A percentile compares a stretch with the other conserved stretches of the same genome.
phyloP scores from a whole-genome alignment of 2,888 invertebrate genomes.

The Drosophila ustulata region DNA sequence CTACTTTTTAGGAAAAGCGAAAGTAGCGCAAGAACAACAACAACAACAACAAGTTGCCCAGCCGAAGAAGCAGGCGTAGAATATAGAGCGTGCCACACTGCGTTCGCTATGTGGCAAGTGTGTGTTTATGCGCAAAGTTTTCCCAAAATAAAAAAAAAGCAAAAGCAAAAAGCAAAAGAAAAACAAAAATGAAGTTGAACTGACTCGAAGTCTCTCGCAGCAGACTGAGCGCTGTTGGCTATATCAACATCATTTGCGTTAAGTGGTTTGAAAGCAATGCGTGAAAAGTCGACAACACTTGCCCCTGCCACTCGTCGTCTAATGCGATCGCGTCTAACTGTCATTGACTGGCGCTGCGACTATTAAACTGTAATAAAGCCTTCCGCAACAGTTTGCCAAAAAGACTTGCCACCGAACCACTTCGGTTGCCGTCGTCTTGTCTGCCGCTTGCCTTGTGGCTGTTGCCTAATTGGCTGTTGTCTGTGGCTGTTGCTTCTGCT shows the following conservation, averaged over 20 bases:
- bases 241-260: slow-evolving; percentile 80
- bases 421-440: background rate
- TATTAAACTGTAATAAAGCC: slow-evolving; percentile 73
- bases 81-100: slow-evolving; percentile 43
- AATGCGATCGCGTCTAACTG: slow-evolving; percentile 59
- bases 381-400: slow-evolving; percentile 51
- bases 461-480: slow-evolving; percentile 56
- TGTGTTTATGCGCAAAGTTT: slow-evolving; percentile 69
- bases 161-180: slow-evolving; percentile 19
- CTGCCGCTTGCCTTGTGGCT: slow-evolving; percentile 38
- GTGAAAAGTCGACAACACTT: slow-evolving; percentile 52
- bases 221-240: slow-evolving; percentile 34
- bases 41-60: slow-evolving; percentile 62
- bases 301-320: background rate
- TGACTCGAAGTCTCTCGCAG: slow-evolving; percentile 10
- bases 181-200: slow-evolving; percentile 55
- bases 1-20: slow-evolving; percentile 62
- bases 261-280: slow-evolving; percentile 72
- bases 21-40: slow-evolving; percentile 65
- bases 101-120: slow-evolving; percentile 61
- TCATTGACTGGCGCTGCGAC: slow-evolving; percentile 43
- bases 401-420: slow-evolving; percentile 32
- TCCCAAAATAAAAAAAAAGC: slow-evolving; percentile 16
- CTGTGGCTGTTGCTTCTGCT: slow-evolving; percentile 38
- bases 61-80: slow-evolving; percentile 23